These are phyloP conservation scores for Chaetorhynchus papuensis DNA, from an alignment of 2,113 vertebrate genomes.

Conservation along the genomic window DNA sequence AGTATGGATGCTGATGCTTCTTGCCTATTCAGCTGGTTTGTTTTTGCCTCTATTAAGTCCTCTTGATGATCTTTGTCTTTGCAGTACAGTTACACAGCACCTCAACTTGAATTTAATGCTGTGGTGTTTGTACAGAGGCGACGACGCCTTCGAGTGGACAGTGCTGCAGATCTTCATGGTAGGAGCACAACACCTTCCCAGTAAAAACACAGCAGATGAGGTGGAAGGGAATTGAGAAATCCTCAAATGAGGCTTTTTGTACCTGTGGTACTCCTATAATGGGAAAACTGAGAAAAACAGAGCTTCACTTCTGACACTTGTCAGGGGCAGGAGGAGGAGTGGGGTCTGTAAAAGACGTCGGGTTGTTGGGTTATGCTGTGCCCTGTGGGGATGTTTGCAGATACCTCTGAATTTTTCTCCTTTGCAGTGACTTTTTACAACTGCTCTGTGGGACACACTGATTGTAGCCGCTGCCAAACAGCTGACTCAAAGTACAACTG, in stretches of 20 bases:
- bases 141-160: slow-evolving; percentile 89
- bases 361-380: neutral
- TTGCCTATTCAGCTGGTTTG: neutral
- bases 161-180: slow-evolving; percentile 85
- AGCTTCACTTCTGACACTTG: neutral
- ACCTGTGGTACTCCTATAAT: neutral
- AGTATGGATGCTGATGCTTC: neutral
- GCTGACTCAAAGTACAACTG: slow-evolving; percentile 85
- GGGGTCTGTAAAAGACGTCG: neutral
- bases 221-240: neutral
- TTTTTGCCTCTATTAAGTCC: neutral
- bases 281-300: neutral
- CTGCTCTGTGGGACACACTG: slow-evolving; percentile 89
- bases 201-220: neutral
- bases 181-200: neutral
- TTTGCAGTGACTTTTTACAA: slow-evolving; percentile 90
- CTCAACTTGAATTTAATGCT: slow-evolving; percentile 82
- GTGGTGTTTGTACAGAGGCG: slow-evolving; percentile 88
- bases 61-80: slow-evolving; percentile 38
- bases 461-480: slow-evolving; percentile 94
- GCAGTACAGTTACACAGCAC: slow-evolving; percentile 85
- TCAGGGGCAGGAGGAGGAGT: neutral
- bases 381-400: neutral
- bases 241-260: neutral
- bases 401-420: neutral